phyloP scores from a whole-genome alignment of 2,888 invertebrate species.

The Unio pictorum region DNA sequence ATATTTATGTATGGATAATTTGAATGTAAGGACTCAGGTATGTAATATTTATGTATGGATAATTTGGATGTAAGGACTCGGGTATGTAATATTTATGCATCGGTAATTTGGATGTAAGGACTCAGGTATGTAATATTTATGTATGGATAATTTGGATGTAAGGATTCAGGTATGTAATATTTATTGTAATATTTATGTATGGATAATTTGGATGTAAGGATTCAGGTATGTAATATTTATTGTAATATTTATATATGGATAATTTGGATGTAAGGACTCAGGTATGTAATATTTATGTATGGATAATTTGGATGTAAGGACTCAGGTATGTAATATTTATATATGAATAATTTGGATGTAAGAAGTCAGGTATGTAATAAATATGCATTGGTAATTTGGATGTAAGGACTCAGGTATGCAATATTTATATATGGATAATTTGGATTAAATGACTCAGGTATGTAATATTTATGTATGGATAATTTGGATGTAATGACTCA shows the following conservation, averaged over 20 bases:
- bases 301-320: no score
- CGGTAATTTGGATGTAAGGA: slow-evolving; percentile 76
- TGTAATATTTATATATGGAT: no score
- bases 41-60: slow-evolving; percentile 69
- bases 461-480: slow-evolving; percentile 68
- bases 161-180: slow-evolving; percentile 69
- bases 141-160: slow-evolving; percentile 75
- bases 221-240: no score
- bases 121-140: slow-evolving; percentile 67
- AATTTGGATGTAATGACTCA: slow-evolving; percentile 75
- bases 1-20: slow-evolving; percentile 37
- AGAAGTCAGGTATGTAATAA: no score
- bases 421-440: slow-evolving; percentile 71
- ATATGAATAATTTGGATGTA: no score
- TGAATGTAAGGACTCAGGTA: slow-evolving; percentile 75
- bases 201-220: no score
- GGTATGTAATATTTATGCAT: slow-evolving; percentile 67
- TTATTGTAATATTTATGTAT: slow-evolving; percentile 41
- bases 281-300: no score
- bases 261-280: no score
- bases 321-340: no score
- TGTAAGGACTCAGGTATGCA: slow-evolving; percentile 73
- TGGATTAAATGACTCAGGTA: slow-evolving; percentile 71
- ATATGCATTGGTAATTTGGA: slow-evolving; percentile 74
- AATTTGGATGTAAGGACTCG: slow-evolving; percentile 75